Evolutionary conservation across 2,888 invertebrate species (phyloP).

Genomic region (Tachina lurida): DNA sequence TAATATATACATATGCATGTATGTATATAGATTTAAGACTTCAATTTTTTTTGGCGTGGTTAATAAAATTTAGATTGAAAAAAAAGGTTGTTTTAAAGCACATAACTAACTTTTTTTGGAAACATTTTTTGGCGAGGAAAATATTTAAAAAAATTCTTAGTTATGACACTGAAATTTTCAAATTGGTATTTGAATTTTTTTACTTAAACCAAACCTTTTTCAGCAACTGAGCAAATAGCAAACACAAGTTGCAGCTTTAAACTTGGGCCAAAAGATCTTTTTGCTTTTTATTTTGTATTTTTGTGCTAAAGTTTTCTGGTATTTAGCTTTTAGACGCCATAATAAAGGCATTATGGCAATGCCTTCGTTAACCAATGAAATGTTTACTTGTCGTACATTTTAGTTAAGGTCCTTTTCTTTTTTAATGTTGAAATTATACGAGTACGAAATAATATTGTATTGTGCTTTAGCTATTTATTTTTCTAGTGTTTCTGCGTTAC

Average conservation of each 20-base stretch:
- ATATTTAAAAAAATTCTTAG: too few relatives aligned
- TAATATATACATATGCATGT: too few relatives aligned
- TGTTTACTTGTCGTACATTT: background rate
- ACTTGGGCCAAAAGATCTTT: constrained; percentile 1
- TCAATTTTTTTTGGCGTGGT: too few relatives aligned
- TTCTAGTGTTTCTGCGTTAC: constrained; percentile 18
- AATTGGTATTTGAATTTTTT: too few relatives aligned
- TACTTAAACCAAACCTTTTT: too few relatives aligned
- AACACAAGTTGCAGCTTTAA: background rate
- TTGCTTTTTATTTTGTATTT: background rate
- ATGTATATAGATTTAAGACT: too few relatives aligned
- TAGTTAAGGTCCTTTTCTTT: constrained; percentile 47
- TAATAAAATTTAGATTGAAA: too few relatives aligned
- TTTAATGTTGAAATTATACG: constrained; percentile 1
- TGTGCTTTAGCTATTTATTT: constrained; percentile 38
- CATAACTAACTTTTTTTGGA: too few relatives aligned
- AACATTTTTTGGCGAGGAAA: too few relatives aligned
- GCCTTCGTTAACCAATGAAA: constrained; percentile 18
- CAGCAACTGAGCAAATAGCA: too few relatives aligned
- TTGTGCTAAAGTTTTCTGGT: background rate
- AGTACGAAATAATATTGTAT: constrained; percentile 2
- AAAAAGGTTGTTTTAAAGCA: too few relatives aligned
- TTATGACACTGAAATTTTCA: too few relatives aligned
- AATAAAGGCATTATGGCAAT: constrained; percentile 40
- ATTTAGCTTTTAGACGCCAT: constrained; percentile 56